Percentiles rank a stretch among this genome's conserved stretches.
Evolutionary conservation across 2,113 vertebrate species (phyloP).

Genomic region (Dermatemys mawii): DNA sequence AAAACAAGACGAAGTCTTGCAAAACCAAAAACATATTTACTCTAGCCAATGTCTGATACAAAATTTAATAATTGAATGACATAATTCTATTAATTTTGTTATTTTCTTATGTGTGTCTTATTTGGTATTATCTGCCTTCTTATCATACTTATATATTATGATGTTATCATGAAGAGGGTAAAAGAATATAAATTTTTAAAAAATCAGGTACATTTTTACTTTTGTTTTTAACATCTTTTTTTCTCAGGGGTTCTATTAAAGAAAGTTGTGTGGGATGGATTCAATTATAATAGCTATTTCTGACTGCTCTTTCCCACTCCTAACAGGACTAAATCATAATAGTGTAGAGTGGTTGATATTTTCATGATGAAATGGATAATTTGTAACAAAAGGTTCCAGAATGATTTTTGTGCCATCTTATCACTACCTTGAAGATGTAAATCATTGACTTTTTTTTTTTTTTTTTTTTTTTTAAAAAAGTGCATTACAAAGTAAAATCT

Average conservation of each 20-base stretch:
- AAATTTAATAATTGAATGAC: background rate
- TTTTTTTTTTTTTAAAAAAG: no score
- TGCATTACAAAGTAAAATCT: no score
- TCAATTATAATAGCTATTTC: background rate
- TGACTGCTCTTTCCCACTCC: background rate
- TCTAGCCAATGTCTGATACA: background rate
- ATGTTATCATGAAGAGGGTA: background rate
- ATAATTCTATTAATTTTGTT: fast-evolving
- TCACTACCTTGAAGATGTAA: background rate
- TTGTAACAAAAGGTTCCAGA: background rate
- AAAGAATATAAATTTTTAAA: background rate
- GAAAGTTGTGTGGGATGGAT: background rate
- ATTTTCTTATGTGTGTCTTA: fast-evolving
- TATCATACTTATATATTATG: background rate
- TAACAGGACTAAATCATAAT: background rate
- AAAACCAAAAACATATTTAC: background rate
- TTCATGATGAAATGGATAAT: background rate
- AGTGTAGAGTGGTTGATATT: background rate
- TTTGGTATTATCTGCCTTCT: background rate
- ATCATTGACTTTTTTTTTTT: background rate
- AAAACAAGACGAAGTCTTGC: background rate
- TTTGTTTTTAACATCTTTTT: background rate
- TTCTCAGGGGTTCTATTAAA: background rate
- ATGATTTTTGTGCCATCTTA: background rate
- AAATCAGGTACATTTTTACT: background rate